phyloP scores from a whole-genome alignment of 2,797 vertebrate genomes.

The Microchirus variegatus region DNA sequence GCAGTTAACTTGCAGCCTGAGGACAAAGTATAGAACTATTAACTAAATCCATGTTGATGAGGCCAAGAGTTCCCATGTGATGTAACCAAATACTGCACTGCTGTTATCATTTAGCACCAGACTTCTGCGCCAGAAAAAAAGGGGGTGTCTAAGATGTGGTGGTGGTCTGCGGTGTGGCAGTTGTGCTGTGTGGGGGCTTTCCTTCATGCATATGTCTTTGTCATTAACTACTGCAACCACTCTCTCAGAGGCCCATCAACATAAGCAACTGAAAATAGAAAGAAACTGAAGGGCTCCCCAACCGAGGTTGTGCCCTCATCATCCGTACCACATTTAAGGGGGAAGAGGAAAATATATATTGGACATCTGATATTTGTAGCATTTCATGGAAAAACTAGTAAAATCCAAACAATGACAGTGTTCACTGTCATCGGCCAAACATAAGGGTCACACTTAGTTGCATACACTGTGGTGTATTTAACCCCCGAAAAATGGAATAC shows the following conservation, averaged over 20 bases:
- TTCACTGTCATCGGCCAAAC: background rate
- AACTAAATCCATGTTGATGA: slow-evolving; percentile 32
- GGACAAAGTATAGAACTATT: slow-evolving; percentile 38
- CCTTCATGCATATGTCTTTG: slow-evolving; percentile 66
- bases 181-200: slow-evolving; percentile 53
- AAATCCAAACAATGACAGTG: slow-evolving; percentile 15
- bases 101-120: slow-evolving; percentile 75
- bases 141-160: slow-evolving; percentile 54
- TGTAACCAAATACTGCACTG: slow-evolving; percentile 64
- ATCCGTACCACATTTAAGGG: slow-evolving; percentile 27
- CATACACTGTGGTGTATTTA: no score
- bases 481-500: no score
- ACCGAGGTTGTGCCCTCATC: slow-evolving; percentile 56
- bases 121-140: slow-evolving; percentile 41
- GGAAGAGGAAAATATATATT: slow-evolving; percentile 17
- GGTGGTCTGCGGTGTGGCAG: slow-evolving; percentile 43
- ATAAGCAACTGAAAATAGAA: slow-evolving; percentile 54
- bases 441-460: background rate
- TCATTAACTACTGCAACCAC: slow-evolving; percentile 60
- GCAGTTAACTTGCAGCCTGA: slow-evolving; percentile 46
- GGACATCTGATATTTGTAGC: slow-evolving; percentile 10
- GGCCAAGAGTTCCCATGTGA: slow-evolving; percentile 43
- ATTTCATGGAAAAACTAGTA: slow-evolving; percentile 10
- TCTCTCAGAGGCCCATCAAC: slow-evolving; percentile 45
- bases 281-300: slow-evolving; percentile 35